A percentile compares a stretch with the other conserved stretches of the same genome.
These are phyloP conservation scores for Silvanus unidentatus DNA, from an alignment of 2,888 invertebrate species.

Conservation along the genomic window DNA sequence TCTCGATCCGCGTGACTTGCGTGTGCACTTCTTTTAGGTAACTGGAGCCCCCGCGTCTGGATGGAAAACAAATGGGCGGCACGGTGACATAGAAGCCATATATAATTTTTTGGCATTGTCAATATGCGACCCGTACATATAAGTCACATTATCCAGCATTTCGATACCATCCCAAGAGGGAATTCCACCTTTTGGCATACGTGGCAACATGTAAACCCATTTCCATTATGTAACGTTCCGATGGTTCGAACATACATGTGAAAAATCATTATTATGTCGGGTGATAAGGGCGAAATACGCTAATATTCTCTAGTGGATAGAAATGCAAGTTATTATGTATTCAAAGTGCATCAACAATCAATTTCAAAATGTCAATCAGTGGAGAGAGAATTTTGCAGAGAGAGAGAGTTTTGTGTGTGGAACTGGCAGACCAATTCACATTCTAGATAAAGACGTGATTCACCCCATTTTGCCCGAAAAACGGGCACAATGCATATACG, in stretches of 20 bases:
- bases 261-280: constrained; percentile 38
- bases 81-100: constrained; percentile 14
- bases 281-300: constrained; percentile 23
- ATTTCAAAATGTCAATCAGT: constrained; percentile 30
- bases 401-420: constrained; percentile 6
- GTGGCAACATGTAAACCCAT: constrained; percentile 25
- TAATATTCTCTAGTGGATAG: constrained; percentile 37
- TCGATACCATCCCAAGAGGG: background rate
- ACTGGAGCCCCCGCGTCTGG: constrained; percentile 18
- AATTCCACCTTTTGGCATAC: background rate
- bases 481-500: constrained; percentile 29
- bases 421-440: constrained; percentile 21
- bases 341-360: constrained; percentile 32
- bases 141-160: constrained; percentile 23
- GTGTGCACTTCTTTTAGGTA: constrained; percentile 21
- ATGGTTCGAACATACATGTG: too few species aligned
- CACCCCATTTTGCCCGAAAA: constrained; percentile 28
- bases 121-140: constrained; percentile 21
- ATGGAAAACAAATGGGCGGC: constrained; percentile 19
- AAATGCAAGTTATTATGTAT: constrained; percentile 30
- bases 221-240: constrained; percentile 36
- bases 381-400: constrained; percentile 18
- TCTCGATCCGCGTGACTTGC: background rate
- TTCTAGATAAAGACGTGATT: constrained; percentile 23
- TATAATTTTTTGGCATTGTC: constrained; percentile 22